Conservation (phyloP, 2,888 invertebrate species). For the Poecilobothrus nobilitatus region DNA sequence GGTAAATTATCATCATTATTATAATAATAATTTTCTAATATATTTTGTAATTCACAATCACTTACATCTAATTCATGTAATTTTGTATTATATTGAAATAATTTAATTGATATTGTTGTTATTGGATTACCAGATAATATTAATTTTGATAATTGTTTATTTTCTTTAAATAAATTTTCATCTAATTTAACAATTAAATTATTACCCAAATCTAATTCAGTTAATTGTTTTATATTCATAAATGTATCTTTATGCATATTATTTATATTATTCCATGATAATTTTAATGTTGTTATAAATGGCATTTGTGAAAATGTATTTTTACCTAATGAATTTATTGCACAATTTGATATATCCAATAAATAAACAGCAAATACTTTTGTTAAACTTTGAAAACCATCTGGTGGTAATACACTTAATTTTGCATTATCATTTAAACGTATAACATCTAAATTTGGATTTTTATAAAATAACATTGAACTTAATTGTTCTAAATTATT, state of each 20-base stretch:
- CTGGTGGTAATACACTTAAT: conserved; percentile 56
- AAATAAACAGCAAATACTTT: conserved; percentile 56
- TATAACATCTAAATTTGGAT: conserved; percentile 59
- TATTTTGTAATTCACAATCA: conserved; percentile 55
- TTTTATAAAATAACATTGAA: conserved; percentile 59
- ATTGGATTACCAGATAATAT: conserved; percentile 67
- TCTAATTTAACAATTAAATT: conserved; percentile 58
- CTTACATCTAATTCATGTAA: conserved; percentile 62
- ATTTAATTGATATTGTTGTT: conserved; percentile 54
- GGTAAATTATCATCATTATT: conserved; percentile 33
- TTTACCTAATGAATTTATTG: conserved; percentile 53
- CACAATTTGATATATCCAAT: conserved; percentile 67
- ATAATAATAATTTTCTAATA: conserved; percentile 53
- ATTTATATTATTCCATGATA: conserved; percentile 58
- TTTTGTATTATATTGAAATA: conserved; percentile 55
- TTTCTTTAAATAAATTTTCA: conserved; percentile 56
- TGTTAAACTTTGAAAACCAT: conserved; percentile 56
- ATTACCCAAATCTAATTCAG: conserved; percentile 62
- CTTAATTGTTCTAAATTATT: conserved; percentile 62
- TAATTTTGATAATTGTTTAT: conserved; percentile 53
- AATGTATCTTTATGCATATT: conserved; percentile 51
- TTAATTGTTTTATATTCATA: conserved; percentile 50
- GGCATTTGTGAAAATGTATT: conserved; percentile 64
- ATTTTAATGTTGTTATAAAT: conserved; percentile 55
- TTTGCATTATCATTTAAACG: conserved; percentile 62